These are phyloP conservation scores for Diarsia brunnea DNA, from an alignment of 2,888 invertebrate genomes.

Conservation along the genomic window DNA sequence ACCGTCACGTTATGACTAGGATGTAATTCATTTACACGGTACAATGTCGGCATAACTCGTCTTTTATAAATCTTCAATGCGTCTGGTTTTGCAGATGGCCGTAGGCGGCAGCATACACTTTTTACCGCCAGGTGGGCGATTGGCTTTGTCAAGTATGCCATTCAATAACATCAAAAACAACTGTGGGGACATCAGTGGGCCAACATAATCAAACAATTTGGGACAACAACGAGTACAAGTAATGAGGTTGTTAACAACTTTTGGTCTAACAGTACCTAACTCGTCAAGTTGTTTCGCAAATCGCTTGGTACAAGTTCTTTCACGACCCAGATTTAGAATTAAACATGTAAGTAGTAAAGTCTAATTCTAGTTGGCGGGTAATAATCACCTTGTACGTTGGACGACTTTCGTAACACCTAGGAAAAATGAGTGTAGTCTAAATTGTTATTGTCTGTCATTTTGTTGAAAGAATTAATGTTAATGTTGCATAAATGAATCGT, in stretches of 20 bases:
- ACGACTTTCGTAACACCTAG: constrained; percentile 23
- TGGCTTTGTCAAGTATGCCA: constrained; percentile 1
- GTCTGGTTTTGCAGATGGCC: too few species aligned
- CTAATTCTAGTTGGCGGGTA: constrained; percentile 20
- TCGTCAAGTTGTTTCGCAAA: constrained; percentile 25
- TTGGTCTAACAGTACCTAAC: neutral
- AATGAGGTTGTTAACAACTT: neutral
- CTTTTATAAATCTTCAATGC: too few species aligned
- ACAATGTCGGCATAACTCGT: neutral
- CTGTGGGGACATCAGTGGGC: neutral
- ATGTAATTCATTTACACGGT: neutral
- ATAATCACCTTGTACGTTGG: constrained; percentile 35
- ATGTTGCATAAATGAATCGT: constrained; percentile 20
- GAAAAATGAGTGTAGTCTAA: constrained; percentile 6
- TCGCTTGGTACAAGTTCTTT: neutral
- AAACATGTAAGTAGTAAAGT: constrained; percentile 19
- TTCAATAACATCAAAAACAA: neutral
- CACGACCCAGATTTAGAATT: constrained; percentile 24
- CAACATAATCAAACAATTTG: constrained; percentile 1
- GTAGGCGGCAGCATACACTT: neutral
- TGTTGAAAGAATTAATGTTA: constrained; percentile 11
- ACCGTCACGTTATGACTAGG: neutral
- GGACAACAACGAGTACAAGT: neutral
- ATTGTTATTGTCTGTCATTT: constrained; percentile 6
- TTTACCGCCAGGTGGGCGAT: too few species aligned